phyloP scores from a whole-genome alignment of 1,140 invertebrate species.

The Rhynchophorus ferrugineus region DNA sequence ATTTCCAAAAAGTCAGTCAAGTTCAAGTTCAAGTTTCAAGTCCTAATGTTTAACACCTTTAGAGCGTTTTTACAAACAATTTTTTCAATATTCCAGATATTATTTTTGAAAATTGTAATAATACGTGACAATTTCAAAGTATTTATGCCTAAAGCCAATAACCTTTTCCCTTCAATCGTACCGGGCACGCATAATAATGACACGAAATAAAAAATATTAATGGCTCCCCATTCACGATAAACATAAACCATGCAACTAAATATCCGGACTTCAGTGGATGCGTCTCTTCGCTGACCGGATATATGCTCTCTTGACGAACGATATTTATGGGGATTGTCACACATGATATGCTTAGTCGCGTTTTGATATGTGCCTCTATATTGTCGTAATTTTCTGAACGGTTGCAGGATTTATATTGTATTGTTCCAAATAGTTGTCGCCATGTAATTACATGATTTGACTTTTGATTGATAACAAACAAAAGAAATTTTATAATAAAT shows the following conservation, averaged over 20 bases:
- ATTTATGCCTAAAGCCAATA: not conserved
- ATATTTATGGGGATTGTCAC: slow-evolving; percentile 6
- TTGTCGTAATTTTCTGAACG: not conserved
- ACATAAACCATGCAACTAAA: slow-evolving; percentile 2
- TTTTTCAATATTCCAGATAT: too few relatives aligned
- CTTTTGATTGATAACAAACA: too few relatives aligned
- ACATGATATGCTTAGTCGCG: not conserved
- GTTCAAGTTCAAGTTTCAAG: too few relatives aligned
- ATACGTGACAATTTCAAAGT: too few relatives aligned
- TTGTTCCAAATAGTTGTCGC: too few relatives aligned
- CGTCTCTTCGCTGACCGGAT: slow-evolving; percentile 1
- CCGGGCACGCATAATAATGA: not conserved
- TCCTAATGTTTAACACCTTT: too few relatives aligned
- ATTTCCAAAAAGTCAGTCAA: too few relatives aligned
- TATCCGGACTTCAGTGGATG: slow-evolving; percentile 2
- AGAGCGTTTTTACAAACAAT: too few relatives aligned
- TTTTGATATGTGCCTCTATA: not conserved
- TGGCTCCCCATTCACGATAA: not conserved
- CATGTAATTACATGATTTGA: too few relatives aligned
- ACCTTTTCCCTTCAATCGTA: not conserved
- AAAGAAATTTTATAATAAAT: too few relatives aligned
- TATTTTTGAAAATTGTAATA: too few relatives aligned
- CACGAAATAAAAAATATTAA: not conserved
- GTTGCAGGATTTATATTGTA: not conserved
- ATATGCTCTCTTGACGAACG: slow-evolving; percentile 3